Evolutionary conservation across 2,797 vertebrate genomes (phyloP).

Genomic region (Carcharodon carcharias): DNA sequence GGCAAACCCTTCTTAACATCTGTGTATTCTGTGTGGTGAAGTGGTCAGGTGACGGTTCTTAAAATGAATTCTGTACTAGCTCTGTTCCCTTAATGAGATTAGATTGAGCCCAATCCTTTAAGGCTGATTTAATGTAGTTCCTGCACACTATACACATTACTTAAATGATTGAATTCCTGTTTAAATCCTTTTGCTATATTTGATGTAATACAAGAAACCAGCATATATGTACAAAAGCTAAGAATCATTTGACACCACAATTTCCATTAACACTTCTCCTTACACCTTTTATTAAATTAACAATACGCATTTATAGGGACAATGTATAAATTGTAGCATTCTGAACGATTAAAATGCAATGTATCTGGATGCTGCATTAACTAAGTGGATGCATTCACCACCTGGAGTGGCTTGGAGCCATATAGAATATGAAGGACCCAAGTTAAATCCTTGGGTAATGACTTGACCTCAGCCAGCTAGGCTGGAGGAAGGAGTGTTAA

Average conservation of each 20-base stretch:
- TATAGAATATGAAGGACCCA: too few species aligned
- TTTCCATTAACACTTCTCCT: not conserved
- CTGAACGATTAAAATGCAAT: too few species aligned
- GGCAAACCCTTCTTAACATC: not conserved
- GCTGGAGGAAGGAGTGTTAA: too few species aligned
- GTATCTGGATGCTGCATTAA: too few species aligned
- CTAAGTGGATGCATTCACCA: too few species aligned
- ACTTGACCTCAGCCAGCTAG: too few species aligned
- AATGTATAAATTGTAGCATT: not conserved
- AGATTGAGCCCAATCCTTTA: not conserved
- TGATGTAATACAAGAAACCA: not conserved
- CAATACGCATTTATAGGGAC: not conserved
- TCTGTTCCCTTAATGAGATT: constrained; percentile 14
- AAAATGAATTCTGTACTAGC: not conserved
- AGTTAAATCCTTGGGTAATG: too few species aligned
- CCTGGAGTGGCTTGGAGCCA: too few species aligned
- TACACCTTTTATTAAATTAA: not conserved
- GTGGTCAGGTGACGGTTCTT: not conserved
- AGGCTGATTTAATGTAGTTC: not conserved
- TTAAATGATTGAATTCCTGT: not conserved
- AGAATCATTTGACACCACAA: not conserved
- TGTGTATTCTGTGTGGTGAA: not conserved
- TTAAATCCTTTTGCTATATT: not conserved
- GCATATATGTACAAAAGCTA: not conserved
- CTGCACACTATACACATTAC: not conserved